Base-by-base conservation (phyloP, 1,140 invertebrate species). In the Drosophila insularis region DNA sequence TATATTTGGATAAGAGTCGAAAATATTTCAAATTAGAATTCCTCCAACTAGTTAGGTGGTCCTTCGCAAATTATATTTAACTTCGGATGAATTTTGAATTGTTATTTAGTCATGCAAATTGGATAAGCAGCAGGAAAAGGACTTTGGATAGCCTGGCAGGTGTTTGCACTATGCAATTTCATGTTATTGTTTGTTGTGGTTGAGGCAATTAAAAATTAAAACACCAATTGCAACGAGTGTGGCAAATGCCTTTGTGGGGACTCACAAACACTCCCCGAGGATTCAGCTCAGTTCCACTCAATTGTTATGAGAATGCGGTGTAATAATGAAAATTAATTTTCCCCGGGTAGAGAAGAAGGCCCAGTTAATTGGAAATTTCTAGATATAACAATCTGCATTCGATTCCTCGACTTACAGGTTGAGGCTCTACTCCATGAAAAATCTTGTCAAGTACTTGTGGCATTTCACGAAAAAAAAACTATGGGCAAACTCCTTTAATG, bases 141-240 rank as follows among this genome's bases (percentile, higher is more conserved):
- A 59, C 63, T 46, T 56, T 13, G 58, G 62, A 35, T 60, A 56
- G 66, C 32, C 58, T 46, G 37, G 21, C 4, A 62, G 11, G 7
- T 8, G 7, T 31, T 43, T 40, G 19, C 39, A 19, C 54, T 69
- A 35, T 69, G 58, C 56, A 58, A 37, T 35, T 56, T 37, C 39
- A 71, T 2, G 46, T 19, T 58, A 11, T 23, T 56, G 59, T 74
- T 75, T 75, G 73, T 61, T 69, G 73, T 75, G 72, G 72, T 39
- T 56, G 62, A 21, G 8, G 19, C 72, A 75, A 75, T 75, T 75
- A 69, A 75, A 75, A 75, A 75, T 75, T 69, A 55, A 75, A 76
- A 69, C 40, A 59, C 72, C 61, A 63, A 69, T 75, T 68, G 65
- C 60, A 40, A 56, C 31, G 27, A 56, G 31, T 61, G 31, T 13